Evolutionary conservation across 1,140 invertebrate genomes (phyloP), one percentile per base, ranked within the genome.

Genomic region (Bombus waltoni): DNA sequence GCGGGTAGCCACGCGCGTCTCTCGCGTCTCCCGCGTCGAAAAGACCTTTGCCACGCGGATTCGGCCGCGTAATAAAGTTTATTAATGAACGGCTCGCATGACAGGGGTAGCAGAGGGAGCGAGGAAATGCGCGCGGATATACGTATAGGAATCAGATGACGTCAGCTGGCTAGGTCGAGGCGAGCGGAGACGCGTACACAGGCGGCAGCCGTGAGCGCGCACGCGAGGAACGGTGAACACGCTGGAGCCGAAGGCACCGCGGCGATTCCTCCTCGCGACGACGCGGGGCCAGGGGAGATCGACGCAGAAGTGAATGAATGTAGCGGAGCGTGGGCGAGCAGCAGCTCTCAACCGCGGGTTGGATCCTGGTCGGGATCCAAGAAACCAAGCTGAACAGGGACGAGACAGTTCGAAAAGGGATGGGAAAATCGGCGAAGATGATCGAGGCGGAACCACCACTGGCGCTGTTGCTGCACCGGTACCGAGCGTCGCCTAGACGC

Each of bases 271-370:
- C 59, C 65, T 78, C 81, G 80, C 57, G 32, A 68, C 35, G 32
- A 73, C n/a, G 84, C 44, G 70, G 75, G 72, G 81, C 81, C 72
- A 77, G 88, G 86, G 82, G 85, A 78, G 85, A 88, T 75, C 65
- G 84, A 87, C 53, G 88, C 76, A 92, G 91, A 94, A 93, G 89
- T 94, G 93, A 94, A 94, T 94, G 93, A 94, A 94, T 94, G 93
- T 91, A 89, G 89, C 91, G 87, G 81, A 93, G 92, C 91, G 93
- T 94, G 89, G 92, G 93, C 93, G 92, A 90, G 77, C 91, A 91
- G 91, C 71, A 91, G 88, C 91, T 92, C 93, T 93, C 91, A 93
- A 72, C 32, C 28, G 0, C 80, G 68, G 38, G 70, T 3, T 62
- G 32, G 4, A 18, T 18, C 38, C 35, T 62, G 13, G 38, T n/a